Percentiles rank a stretch among this genome's conserved stretches.
These are phyloP conservation scores for Hirtodrosophila trivittata DNA, from an alignment of 2,888 invertebrate species.

Conservation along the genomic window DNA sequence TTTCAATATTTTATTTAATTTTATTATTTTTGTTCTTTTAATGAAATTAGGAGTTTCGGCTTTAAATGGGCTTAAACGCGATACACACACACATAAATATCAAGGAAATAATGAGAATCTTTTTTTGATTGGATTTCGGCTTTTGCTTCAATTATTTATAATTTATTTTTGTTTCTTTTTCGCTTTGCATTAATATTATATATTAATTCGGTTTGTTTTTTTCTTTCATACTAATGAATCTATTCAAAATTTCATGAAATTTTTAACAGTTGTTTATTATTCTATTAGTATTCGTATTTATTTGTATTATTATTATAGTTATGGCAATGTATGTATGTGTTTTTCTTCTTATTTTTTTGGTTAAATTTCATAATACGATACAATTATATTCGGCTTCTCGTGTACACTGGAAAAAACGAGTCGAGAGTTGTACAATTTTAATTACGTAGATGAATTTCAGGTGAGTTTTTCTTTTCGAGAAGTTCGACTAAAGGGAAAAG, in stretches of 20 bases:
- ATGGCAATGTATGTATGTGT: conserved; percentile 39
- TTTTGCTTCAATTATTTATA: neutral
- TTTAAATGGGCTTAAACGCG: conserved; percentile 17
- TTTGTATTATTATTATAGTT: conserved; percentile 26
- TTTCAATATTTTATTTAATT: conserved; percentile 5
- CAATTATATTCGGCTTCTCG: conserved; percentile 2
- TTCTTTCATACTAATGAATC: conserved; percentile 63
- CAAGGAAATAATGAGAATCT: conserved; percentile 27
- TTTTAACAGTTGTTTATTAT: conserved; percentile 50
- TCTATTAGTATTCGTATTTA: conserved; percentile 25
- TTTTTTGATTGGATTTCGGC: neutral
- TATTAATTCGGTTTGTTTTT: conserved; percentile 42
- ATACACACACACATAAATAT: conserved; percentile 55
- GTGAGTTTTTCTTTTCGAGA: conserved; percentile 20
- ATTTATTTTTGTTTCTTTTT: conserved; percentile 10
- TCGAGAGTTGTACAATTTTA: conserved; percentile 64
- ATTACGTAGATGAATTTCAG: conserved; percentile 66
- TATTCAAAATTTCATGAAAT: conserved; percentile 62
- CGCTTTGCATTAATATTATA: conserved; percentile 12
- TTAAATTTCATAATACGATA: conserved; percentile 14
- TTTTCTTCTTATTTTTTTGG: conserved; percentile 6
- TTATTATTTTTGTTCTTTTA: conserved; percentile 2
- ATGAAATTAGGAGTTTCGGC: conserved; percentile 30
- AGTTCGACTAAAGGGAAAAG: neutral
- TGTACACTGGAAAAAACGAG: conserved; percentile 7